phyloP scores from a whole-genome alignment of 2,113 vertebrate genomes.

The Erythrocercus mccallii region DNA sequence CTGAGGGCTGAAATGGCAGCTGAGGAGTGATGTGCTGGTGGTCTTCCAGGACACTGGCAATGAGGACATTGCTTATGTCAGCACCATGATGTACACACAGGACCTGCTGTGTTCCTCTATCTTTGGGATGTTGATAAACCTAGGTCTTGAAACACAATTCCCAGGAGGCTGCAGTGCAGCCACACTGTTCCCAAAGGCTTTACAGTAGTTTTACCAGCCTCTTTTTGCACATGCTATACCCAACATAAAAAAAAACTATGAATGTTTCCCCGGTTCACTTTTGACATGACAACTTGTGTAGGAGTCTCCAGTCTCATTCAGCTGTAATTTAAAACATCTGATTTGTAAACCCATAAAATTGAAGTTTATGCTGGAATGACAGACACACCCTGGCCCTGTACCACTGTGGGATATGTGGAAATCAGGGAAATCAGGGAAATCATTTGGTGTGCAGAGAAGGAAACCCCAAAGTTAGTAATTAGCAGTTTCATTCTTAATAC shows the following conservation, averaged over 20 bases:
- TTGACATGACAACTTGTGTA: constrained; percentile 57
- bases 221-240: background rate
- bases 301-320: constrained; percentile 55
- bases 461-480: background rate
- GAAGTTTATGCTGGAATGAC: constrained; percentile 38
- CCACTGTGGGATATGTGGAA: background rate
- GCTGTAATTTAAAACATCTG: constrained; percentile 65
- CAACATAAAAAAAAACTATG: background rate
- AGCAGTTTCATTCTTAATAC: background rate
- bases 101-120: background rate
- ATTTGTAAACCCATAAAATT: constrained; percentile 62
- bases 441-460: background rate
- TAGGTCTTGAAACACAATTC: background rate
- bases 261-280: constrained; percentile 16
- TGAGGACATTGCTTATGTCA: background rate
- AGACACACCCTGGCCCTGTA: constrained; percentile 26
- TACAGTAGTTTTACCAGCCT: background rate
- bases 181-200: background rate
- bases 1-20: constrained; percentile 18
- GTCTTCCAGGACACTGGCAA: background rate
- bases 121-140: background rate
- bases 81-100: background rate
- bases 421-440: constrained; percentile 6
- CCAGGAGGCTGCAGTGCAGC: background rate
- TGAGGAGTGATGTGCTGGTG: background rate